phyloP scores from a whole-genome alignment of 1,140 invertebrate genomes.

The Cydia strobilella region DNA sequence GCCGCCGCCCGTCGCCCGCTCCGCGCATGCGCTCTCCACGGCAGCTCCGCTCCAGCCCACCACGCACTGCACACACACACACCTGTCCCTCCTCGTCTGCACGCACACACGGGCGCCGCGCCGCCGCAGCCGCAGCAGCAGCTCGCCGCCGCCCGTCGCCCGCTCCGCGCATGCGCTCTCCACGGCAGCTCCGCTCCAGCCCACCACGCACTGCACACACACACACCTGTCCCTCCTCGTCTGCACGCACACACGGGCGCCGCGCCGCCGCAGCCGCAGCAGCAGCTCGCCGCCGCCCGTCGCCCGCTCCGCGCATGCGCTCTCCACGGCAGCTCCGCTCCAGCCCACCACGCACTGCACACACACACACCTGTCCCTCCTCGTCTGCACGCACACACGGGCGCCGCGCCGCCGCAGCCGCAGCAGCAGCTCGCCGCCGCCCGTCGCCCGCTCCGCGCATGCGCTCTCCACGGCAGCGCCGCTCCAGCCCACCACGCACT shows the following conservation, averaged over 20 bases:
- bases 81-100: too few relatives aligned
- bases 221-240: conserved; percentile 21
- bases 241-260: conserved; percentile 34
- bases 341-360: conserved; percentile 38
- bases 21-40: too few relatives aligned
- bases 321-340: conserved; percentile 48
- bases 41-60: too few relatives aligned
- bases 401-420: conserved; percentile 46
- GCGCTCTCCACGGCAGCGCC: conserved; percentile 43
- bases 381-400: conserved; percentile 33
- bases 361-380: background rate
- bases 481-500: conserved; percentile 56
- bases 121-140: too few relatives aligned
- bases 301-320: conserved; percentile 26
- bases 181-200: too few relatives aligned
- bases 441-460: conserved; percentile 27
- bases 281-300: conserved; percentile 40
- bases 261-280: conserved; percentile 50
- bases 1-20: too few relatives aligned
- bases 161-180: too few relatives aligned
- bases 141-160: too few relatives aligned
- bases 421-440: conserved; percentile 46
- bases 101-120: too few relatives aligned
- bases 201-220: too few relatives aligned
- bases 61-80: too few relatives aligned